phyloP scores from a whole-genome alignment of 2,888 invertebrate species.

The Cacoxenus indagator region DNA sequence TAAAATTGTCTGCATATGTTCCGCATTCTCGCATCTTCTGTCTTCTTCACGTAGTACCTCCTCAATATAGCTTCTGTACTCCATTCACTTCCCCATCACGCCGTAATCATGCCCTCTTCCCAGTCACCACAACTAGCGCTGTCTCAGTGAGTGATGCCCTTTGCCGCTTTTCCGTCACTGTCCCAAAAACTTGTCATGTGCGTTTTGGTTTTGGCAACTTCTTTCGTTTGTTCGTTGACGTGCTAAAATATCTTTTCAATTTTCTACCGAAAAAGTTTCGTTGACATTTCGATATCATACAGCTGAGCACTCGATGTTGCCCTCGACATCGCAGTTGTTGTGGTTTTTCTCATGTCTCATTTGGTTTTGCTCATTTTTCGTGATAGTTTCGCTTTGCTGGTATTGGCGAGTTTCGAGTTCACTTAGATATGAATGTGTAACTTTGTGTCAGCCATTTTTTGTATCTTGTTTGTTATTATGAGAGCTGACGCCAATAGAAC shows the following conservation, averaged over 20 bases:
- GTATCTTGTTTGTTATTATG: background rate
- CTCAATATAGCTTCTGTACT: background rate
- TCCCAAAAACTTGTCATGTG: background rate
- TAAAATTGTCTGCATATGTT: constrained; percentile 4
- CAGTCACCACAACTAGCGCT: background rate
- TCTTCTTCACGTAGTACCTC: background rate
- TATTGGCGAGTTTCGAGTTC: no score
- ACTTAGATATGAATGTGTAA: no score
- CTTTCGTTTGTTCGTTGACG: background rate
- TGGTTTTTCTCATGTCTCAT: no score
- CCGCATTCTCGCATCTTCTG: background rate
- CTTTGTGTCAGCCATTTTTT: no score
- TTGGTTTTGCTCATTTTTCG: no score
- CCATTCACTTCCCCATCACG: background rate
- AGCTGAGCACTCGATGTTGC: background rate
- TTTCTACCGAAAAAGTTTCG: constrained; percentile 13
- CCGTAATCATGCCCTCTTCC: background rate
- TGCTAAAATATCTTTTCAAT: constrained; percentile 21
- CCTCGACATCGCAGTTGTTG: background rate
- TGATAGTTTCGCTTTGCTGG: no score
- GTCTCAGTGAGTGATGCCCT: background rate
- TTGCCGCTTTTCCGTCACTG: background rate
- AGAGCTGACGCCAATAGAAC: background rate
- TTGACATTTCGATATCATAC: constrained; percentile 7
- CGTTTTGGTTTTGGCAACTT: background rate